Percentiles rank a stretch among this genome's conserved stretches.
Evolutionary conservation across 2,797 vertebrate genomes (phyloP).

Genomic region (Typhlichthys eigenmanni): DNA sequence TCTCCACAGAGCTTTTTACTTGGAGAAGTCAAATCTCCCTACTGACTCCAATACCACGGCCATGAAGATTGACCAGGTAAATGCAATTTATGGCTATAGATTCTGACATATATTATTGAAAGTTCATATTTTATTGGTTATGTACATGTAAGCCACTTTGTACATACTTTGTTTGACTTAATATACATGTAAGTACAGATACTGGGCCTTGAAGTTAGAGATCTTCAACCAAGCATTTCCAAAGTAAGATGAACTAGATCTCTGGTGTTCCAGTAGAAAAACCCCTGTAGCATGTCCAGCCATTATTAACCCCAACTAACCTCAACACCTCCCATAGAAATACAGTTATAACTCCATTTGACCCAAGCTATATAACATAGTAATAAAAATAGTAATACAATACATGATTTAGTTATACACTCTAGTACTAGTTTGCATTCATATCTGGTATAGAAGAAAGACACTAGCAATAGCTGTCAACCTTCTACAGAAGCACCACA

Average conservation of each 20-base stretch:
- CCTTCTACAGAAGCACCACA: too few relatives aligned
- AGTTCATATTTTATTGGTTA: too few relatives aligned
- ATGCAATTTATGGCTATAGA: slow-evolving; percentile 21
- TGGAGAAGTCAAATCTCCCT: slow-evolving; percentile 95
- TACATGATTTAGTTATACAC: slow-evolving; percentile 44
- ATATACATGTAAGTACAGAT: slow-evolving; percentile 80
- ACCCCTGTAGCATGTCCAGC: slow-evolving; percentile 39
- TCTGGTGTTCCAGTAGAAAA: slow-evolving; percentile 42
- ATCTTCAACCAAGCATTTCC: slow-evolving; percentile 74
- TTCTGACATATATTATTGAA: too few relatives aligned
- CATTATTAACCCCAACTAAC: slow-evolving; percentile 70
- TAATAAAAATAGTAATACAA: slow-evolving; percentile 20
- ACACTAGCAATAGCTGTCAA: neutral
- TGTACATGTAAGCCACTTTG: slow-evolving; percentile 31
- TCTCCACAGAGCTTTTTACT: slow-evolving; percentile 89
- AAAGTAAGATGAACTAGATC: slow-evolving; percentile 72
- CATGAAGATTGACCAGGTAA: slow-evolving; percentile 98
- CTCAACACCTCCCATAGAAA: slow-evolving; percentile 18
- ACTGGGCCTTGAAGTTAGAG: slow-evolving; percentile 79
- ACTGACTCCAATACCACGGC: slow-evolving; percentile 91
- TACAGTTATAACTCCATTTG: slow-evolving; percentile 33
- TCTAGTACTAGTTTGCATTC: slow-evolving; percentile 49
- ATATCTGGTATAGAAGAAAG: slow-evolving; percentile 28
- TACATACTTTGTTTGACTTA: slow-evolving; percentile 68
- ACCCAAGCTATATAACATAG: slow-evolving; percentile 2